Evolutionary conservation across 2,888 invertebrate species (phyloP), one percentile per base, ranked within the genome.

Genomic region (Notocelia uddmanniana): DNA sequence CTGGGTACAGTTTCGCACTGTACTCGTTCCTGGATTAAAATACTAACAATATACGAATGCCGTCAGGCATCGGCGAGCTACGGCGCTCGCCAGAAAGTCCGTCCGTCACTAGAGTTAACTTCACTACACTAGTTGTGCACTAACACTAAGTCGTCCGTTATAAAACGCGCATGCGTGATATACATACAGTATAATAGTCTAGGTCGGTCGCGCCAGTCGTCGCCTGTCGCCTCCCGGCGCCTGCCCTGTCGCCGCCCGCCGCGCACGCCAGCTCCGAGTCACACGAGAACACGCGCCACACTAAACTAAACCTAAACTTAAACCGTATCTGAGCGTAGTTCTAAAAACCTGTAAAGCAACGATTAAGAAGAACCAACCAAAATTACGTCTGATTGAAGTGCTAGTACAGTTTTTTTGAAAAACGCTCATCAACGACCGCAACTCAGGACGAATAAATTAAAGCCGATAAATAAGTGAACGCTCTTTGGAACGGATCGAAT

Each of bases 401-500:
- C 0, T 8, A 8, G 31, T 2, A 26, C 8, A 5, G 3, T 31
- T 31, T 31, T 31, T 31, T 31, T 31, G 8, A 31, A 31, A 5
- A 31, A 31, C 31, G 31, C 31, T 31, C 31, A 31, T 31, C 77
- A 80, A 83, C 81, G 82, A 77, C 73, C 76, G 73, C 78, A 77
- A 81, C 82, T 79, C 82, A 82, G 73, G 74, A 79, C 79, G 69
- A 83, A 85, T 88, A 89, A 90, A 86, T 87, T 85, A 88, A 89
- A 85, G 87, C 88, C 83, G 90, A 90, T 89, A 91, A 91, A 90
- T 90, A 85, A 85, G 77, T 83, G 80, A 77, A 62, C 87, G 89
- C 89, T 90, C 91, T 92, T 92, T 92, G 92, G 92, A 90, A 89
- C 89, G 85, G 88, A 85, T 87, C 85, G 82, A 85, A 87, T 87